Percentiles rank a stretch among this genome's conserved stretches.
Conservation (phyloP, 2,888 invertebrate genomes). For the Bugulina stolonifera region DNA sequence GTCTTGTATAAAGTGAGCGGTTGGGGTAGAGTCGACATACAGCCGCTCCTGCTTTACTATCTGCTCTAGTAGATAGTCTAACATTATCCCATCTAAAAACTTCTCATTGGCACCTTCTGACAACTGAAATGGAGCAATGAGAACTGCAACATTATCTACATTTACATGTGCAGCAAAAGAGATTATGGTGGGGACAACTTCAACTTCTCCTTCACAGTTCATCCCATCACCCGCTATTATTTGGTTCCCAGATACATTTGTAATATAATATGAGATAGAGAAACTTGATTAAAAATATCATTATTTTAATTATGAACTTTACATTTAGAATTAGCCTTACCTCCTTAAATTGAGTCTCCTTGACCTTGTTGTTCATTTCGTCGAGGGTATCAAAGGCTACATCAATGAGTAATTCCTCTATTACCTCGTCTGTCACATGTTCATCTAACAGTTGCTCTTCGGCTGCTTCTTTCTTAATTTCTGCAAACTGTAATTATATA, state of each 20-base stretch:
- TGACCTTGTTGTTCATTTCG: constrained; percentile 39
- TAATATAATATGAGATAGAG: no score
- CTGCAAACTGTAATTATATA: no score
- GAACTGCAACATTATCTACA: no score
- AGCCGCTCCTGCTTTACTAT: neutral
- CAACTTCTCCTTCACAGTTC: no score
- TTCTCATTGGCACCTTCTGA: neutral
- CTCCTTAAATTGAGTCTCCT: constrained; percentile 37
- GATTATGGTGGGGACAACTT: no score
- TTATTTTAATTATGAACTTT: no score
- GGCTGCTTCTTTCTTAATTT: constrained; percentile 36
- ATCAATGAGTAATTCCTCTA: constrained; percentile 36
- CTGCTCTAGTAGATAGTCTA: constrained; percentile 37
- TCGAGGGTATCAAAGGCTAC: constrained; percentile 39
- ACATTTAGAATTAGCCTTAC: constrained; percentile 33
- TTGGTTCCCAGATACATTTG: no score
- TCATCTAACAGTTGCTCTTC: constrained; percentile 38
- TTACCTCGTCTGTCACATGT: constrained; percentile 36
- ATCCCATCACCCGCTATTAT: no score
- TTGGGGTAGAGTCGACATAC: neutral
- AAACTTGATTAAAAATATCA: no score
- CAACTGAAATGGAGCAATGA: no score
- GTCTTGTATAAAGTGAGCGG: neutral
- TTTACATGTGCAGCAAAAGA: no score
- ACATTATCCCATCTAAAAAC: constrained; percentile 34